Base-by-base conservation (phyloP, 1,140 invertebrate genomes). In the Ectropis grisescens region DNA sequence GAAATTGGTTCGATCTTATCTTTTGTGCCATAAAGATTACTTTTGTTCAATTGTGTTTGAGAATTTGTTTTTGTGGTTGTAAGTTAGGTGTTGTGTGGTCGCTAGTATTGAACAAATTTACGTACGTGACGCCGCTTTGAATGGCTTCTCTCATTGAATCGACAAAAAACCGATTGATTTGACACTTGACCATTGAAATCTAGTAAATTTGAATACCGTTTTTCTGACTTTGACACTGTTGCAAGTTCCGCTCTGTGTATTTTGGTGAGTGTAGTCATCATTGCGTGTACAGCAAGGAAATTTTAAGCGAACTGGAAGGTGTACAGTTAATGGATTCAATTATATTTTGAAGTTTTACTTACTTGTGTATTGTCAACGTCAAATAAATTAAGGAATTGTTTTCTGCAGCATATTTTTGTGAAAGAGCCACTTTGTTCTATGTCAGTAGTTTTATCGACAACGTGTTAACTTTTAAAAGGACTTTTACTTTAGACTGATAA, bases 101-200 rank as follows among this genome's bases (percentile, higher is more conserved):
- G 19, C 30, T 29, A 29, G 1, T 32, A 43, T 51, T 44, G 29
- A 37, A 29, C 13, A 37, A 51, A 49, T 55, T 47, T 53, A 55
- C 43, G 50, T 51, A 64, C 60, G 60, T 65, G 56, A 56, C 49
- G 46, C 44, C 45, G 26, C 48, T 37, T 29, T 59, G 37, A 54
- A 42, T 60, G 42, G 37, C 27, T 46, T 41, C 33, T 52, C 51
- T 44, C 47, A 45, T 50, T 47, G 40, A 33, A 57, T 66, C 59
- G 44, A 58, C 42, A 64, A 67, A 62, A 58, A 55, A 24, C 22
- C n/a, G 47, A 52, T 55, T 49, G 52, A 44, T 47, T 58, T 60
- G 42, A 58, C 59, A 64, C 52, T 45, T 44, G 11, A 32, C 28
- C 31, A 13, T 16, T 24, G 16, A 8, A 19, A 19, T 19, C 16